Percentiles rank a stretch among this genome's conserved stretches.
Conservation (phyloP, 2,888 invertebrate species). For the Pseudococcus longispinus region DNA sequence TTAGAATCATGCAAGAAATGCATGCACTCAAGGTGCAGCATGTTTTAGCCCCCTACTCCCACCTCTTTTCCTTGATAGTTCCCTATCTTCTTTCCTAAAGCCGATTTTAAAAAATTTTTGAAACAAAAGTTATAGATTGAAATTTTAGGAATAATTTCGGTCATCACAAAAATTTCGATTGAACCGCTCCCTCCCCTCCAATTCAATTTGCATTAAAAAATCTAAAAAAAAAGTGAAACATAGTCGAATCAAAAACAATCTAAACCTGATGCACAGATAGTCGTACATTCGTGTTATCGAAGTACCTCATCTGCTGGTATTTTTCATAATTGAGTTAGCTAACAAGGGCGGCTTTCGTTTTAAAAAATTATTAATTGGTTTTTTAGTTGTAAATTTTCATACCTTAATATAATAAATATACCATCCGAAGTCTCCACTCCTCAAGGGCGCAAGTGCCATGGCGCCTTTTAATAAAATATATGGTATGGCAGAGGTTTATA, state of each 20-base stretch:
- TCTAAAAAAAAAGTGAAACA: background rate
- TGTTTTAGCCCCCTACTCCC: no score
- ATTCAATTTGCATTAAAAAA: no score
- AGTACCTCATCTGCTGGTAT: no score
- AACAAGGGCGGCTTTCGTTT: slow-evolving; percentile 17
- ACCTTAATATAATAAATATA: background rate
- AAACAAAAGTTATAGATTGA: no score
- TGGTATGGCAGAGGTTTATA: background rate
- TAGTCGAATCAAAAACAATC: background rate
- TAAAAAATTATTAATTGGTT: slow-evolving; percentile 37
- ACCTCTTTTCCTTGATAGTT: no score
- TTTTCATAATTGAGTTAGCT: background rate
- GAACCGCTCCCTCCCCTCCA: no score
- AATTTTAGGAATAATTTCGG: no score
- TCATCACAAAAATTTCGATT: no score
- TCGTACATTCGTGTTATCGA: background rate
- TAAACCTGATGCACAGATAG: background rate
- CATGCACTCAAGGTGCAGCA: no score
- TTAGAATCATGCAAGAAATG: no score
- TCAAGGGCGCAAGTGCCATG: slow-evolving; percentile 5
- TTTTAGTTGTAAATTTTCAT: slow-evolving; percentile 14
- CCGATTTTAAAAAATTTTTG: no score
- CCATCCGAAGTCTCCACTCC: background rate
- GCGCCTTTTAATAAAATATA: slow-evolving; percentile 18
- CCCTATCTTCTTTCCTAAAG: no score